phyloP scores from a whole-genome alignment of 2,797 vertebrate genomes.

The Fistularia tabacaria region DNA sequence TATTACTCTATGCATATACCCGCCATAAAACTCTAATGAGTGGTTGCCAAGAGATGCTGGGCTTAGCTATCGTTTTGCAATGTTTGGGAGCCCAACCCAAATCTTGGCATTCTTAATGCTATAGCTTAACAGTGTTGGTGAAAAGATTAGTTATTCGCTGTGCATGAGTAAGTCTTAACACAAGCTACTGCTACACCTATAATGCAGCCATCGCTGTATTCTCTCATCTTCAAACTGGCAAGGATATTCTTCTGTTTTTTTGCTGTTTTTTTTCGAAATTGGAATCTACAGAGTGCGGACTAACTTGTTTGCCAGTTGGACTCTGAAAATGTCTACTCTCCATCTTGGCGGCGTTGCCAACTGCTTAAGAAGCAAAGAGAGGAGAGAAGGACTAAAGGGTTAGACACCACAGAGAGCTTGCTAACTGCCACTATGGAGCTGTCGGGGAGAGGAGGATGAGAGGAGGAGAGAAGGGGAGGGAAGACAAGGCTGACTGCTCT shows the following conservation, averaged over 20 bases:
- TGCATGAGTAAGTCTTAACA: too few species aligned
- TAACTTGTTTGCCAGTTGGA: conserved; percentile 56
- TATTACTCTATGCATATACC: too few species aligned
- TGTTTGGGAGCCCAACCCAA: too few species aligned
- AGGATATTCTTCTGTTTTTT: not conserved
- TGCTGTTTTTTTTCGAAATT: conserved; percentile 30
- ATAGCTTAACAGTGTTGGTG: too few species aligned
- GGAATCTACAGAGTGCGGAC: conserved; percentile 42
- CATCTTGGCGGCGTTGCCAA: conserved; percentile 43
- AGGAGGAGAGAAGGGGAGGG: conserved; percentile 48
- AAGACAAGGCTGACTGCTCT: conserved; percentile 73
- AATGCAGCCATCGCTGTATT: too few species aligned
- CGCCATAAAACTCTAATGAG: too few species aligned
- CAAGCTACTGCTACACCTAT: too few species aligned
- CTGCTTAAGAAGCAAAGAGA: conserved; percentile 55
- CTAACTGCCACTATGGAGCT: conserved; percentile 68
- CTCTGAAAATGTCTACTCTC: conserved; percentile 49
- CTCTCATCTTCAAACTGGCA: too few species aligned
- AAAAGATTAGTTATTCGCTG: too few species aligned
- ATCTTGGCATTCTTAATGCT: too few species aligned
- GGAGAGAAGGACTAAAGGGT: conserved; percentile 59
- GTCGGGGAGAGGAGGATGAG: conserved; percentile 50
- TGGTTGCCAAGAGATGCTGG: too few species aligned
- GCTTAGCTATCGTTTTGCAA: too few species aligned
- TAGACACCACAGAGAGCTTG: conserved; percentile 67